These are phyloP conservation scores for Copidosoma floridanum DNA, from an alignment of 1,140 invertebrate genomes.

Conservation along the genomic window DNA sequence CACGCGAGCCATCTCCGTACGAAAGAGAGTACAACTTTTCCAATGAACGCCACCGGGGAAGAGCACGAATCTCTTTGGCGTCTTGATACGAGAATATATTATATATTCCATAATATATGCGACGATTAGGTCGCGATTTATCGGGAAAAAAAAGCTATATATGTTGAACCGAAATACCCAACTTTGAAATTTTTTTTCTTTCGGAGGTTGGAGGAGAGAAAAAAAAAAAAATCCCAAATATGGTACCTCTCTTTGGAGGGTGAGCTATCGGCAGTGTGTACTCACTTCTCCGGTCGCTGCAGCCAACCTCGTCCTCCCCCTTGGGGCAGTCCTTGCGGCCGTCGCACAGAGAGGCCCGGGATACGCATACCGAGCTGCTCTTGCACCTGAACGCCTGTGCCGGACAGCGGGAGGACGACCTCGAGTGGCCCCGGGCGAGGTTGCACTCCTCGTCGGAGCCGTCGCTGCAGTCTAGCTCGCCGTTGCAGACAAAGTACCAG, in stretches of 20 bases:
- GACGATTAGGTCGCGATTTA: too few species aligned
- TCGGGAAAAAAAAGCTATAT: too few species aligned
- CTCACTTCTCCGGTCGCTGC: constrained; percentile 61
- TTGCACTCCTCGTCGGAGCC: constrained; percentile 79
- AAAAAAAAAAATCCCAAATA: too few species aligned
- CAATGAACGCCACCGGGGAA: too few species aligned
- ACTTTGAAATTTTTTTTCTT: too few species aligned
- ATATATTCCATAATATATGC: too few species aligned
- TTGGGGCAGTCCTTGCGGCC: constrained; percentile 74
- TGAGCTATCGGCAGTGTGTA: constrained; percentile 1
- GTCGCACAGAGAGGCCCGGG: constrained; percentile 74
- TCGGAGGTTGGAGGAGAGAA: too few species aligned
- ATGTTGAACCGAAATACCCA: too few species aligned
- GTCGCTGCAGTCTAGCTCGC: constrained; percentile 82
- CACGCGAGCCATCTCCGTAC: too few species aligned
- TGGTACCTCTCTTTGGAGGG: background rate
- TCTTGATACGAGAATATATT: too few species aligned
- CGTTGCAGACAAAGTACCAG: constrained; percentile 91
- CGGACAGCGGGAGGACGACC: constrained; percentile 53
- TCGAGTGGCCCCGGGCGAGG: constrained; percentile 22
- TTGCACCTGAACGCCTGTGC: constrained; percentile 67
- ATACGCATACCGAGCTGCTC: constrained; percentile 70
- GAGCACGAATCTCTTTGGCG: too few species aligned
- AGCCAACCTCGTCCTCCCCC: constrained; percentile 78
- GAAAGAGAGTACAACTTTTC: too few species aligned